A percentile compares a stretch with the other conserved stretches of the same genome.
Conservation (phyloP, 2,113 vertebrate genomes). For the Dromaius novaehollandiae region DNA sequence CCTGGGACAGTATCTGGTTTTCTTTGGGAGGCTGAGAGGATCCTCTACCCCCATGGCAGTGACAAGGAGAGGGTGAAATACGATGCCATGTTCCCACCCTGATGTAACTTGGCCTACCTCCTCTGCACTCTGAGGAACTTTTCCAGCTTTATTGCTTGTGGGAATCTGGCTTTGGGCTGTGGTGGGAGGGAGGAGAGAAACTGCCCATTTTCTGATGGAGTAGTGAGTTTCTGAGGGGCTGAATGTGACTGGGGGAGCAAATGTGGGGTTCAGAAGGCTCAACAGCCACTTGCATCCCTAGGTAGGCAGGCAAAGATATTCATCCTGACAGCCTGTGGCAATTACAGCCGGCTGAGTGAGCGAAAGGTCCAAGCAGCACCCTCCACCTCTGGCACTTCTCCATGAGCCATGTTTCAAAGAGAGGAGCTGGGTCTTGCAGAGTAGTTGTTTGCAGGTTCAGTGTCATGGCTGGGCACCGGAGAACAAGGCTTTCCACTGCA, state of each 20-base stretch:
- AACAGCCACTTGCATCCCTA: background rate
- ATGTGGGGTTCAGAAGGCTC: background rate
- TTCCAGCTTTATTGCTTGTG: background rate
- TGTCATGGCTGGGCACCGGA: accelerated
- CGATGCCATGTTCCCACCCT: background rate
- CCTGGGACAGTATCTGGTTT: background rate
- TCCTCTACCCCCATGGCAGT: background rate
- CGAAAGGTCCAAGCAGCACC: background rate
- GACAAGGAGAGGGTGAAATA: background rate
- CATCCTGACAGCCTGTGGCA: background rate
- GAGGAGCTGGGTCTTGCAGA: background rate
- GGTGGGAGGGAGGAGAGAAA: background rate
- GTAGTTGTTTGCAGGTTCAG: background rate
- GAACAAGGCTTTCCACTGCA: background rate
- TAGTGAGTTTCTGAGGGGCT: background rate
- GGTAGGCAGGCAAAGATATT: background rate
- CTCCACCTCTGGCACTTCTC: background rate
- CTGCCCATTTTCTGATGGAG: background rate
- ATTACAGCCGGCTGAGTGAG: background rate
- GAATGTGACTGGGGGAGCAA: background rate
- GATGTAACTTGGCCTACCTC: background rate
- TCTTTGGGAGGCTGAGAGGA: background rate
- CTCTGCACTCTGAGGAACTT: background rate
- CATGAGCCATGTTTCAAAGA: background rate
- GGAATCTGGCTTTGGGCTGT: background rate